Evolutionary conservation across 92 coral and sea anemone genomes (phyloP).

Genomic region (Umimayanthus chanpuru): DNA sequence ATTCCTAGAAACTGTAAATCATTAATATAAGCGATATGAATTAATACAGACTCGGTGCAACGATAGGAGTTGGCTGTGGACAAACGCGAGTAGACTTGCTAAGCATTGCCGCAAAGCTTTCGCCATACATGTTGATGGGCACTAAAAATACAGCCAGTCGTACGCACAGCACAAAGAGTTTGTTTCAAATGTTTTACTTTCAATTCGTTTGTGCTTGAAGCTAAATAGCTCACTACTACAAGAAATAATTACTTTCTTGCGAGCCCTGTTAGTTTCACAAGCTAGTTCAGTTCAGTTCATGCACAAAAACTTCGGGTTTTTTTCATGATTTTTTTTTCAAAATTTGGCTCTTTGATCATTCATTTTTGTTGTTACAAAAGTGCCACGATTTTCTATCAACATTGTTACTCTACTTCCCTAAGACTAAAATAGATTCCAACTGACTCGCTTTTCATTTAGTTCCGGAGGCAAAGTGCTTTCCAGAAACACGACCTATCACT

Average conservation of each 20-base stretch:
- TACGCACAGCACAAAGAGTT: not conserved
- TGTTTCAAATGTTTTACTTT: conserved; percentile 4
- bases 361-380: conserved; percentile 45
- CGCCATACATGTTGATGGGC: not conserved
- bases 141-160: too few species aligned
- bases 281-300: not conserved
- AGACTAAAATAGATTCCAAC: conserved; percentile 39
- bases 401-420: conserved; percentile 29
- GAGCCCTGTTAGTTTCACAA: not conserved
- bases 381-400: conserved; percentile 26
- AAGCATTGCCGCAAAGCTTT: not conserved
- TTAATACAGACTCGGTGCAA: not conserved
- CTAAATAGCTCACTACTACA: not conserved
- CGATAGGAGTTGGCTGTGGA: conserved; percentile 11
- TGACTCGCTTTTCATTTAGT: conserved; percentile 13
- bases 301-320: conserved; percentile 5
- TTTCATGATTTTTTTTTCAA: conserved; percentile 6
- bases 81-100: not conserved
- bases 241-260: conserved; percentile 18
- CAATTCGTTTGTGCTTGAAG: conserved; percentile 10
- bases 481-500: not conserved
- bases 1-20: conserved; percentile 15
- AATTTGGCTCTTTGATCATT: conserved; percentile 22
- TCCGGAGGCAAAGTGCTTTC: conserved; percentile 30
- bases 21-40: conserved; percentile 10